Evolutionary conservation across 2,888 invertebrate species (phyloP).

Genomic region (Nephrocerus scutellatus): DNA sequence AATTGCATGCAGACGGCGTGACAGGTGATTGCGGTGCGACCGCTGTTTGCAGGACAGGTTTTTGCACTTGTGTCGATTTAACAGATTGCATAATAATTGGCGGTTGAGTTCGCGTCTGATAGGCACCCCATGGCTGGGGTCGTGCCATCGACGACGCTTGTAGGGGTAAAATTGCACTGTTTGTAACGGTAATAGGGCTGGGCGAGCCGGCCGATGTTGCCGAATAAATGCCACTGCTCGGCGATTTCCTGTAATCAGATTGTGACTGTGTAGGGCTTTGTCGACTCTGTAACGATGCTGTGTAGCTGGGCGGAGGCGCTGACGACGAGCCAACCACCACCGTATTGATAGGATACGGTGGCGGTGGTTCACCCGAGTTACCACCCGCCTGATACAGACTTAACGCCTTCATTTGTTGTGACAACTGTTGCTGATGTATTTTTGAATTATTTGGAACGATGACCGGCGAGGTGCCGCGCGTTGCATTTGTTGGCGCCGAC

Average conservation of each 20-base stretch:
- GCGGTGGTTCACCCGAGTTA: constrained; percentile 59
- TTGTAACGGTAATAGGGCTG: constrained; percentile 69
- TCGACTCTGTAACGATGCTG: constrained; percentile 77
- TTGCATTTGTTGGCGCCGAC: constrained; percentile 46
- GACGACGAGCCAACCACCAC: constrained; percentile 46
- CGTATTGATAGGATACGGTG: constrained; percentile 58
- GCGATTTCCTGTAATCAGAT: constrained; percentile 72
- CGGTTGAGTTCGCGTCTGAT: constrained; percentile 80
- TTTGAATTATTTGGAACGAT: constrained; percentile 74
- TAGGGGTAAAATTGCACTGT: constrained; percentile 52
- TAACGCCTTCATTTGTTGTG: constrained; percentile 82
- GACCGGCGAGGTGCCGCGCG: constrained; percentile 58
- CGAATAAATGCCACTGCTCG: constrained; percentile 79
- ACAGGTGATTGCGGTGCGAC: constrained; percentile 82
- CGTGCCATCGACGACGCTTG: constrained; percentile 50
- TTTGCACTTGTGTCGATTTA: constrained; percentile 91
- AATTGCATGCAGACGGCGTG: constrained; percentile 50
- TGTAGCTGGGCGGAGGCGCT: constrained; percentile 66
- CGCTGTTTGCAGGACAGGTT: constrained; percentile 90
- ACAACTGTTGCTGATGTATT: constrained; percentile 77
- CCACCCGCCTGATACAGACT: constrained; percentile 64
- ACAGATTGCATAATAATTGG: constrained; percentile 97
- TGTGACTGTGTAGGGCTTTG: constrained; percentile 79
- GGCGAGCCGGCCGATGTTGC: constrained; percentile 79
- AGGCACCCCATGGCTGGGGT: constrained; percentile 78